A percentile compares a stretch with the other conserved stretches of the same genome.
Evolutionary conservation across 2,888 invertebrate genomes (phyloP).

Genomic region (Lasioglossum morio): DNA sequence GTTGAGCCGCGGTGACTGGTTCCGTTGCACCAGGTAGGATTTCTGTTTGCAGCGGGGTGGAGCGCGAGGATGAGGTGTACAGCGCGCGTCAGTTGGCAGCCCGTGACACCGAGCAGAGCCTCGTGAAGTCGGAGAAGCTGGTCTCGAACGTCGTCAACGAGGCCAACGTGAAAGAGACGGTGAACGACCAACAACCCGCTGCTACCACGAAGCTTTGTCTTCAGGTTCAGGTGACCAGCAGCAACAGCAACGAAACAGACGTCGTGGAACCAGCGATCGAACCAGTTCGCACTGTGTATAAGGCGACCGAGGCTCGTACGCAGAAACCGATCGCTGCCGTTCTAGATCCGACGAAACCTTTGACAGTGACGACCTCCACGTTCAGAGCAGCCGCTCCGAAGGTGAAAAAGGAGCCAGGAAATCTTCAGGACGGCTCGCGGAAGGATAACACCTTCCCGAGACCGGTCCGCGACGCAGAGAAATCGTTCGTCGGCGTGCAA

Average conservation of each 20-base stretch:
- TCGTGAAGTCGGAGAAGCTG: conserved; percentile 42
- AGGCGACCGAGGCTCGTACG: not conserved
- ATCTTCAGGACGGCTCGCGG: conserved; percentile 58
- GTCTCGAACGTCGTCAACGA: conserved; percentile 5
- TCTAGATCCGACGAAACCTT: conserved; percentile 69
- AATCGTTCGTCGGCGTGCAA: conserved; percentile 57
- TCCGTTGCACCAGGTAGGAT: conserved; percentile 55
- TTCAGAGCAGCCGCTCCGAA: conserved; percentile 71
- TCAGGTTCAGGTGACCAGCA: conserved; percentile 23
- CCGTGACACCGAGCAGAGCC: conserved; percentile 69
- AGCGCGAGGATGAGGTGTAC: conserved; percentile 92
- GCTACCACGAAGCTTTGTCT: conserved; percentile 19
- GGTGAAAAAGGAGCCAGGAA: conserved; percentile 24
- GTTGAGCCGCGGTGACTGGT: not conserved
- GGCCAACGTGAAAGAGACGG: not conserved
- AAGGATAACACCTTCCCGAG: conserved; percentile 67
- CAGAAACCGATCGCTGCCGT: not conserved
- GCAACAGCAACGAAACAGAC: not conserved
- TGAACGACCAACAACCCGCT: not conserved
- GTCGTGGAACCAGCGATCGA: conserved; percentile 4
- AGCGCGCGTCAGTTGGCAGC: conserved; percentile 87
- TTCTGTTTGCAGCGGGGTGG: conserved; percentile 89
- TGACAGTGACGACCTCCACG: conserved; percentile 83
- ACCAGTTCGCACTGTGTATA: not conserved
- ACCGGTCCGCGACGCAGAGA: conserved; percentile 57